Conservation (phyloP, 2,888 invertebrate genomes). For the Dione juno region DNA sequence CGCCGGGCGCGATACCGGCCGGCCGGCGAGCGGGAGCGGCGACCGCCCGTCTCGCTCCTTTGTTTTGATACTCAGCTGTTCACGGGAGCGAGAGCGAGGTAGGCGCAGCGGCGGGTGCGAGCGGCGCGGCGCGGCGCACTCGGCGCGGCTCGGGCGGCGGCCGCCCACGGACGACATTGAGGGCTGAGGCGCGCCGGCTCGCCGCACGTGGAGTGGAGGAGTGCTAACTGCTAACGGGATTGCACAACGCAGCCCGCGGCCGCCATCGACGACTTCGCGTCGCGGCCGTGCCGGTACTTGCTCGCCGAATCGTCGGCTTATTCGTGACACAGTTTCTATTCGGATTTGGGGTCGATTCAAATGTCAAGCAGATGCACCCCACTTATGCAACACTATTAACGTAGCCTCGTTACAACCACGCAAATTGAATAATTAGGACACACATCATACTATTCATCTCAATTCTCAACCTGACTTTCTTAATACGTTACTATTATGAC, state of each 20-base stretch:
- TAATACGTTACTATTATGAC: conserved; percentile 15
- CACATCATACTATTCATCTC: conserved; percentile 18
- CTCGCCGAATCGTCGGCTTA: conserved; percentile 60
- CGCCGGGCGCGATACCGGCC: conserved; percentile 75
- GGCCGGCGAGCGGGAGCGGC: conserved; percentile 81
- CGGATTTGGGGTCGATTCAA: conserved; percentile 83
- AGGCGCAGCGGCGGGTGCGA: conserved; percentile 61
- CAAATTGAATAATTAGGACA: conserved; percentile 56
- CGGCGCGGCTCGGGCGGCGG: conserved; percentile 58
- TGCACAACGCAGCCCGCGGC: conserved; percentile 75
- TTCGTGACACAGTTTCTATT: conserved; percentile 83
- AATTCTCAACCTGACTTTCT: conserved; percentile 15
- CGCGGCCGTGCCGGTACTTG: conserved; percentile 60
- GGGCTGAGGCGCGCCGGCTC: conserved; percentile 76
- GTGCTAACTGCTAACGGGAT: conserved; percentile 74
- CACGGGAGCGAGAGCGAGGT: conserved; percentile 61
- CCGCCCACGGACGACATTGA: conserved; percentile 81
- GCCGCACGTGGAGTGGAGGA: conserved; percentile 70
- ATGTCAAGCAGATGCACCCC: conserved; percentile 82
- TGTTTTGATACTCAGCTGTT: conserved; percentile 85
- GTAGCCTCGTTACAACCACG: conserved; percentile 61
- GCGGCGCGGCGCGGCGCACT: conserved; percentile 49
- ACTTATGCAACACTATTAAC: conserved; percentile 78
- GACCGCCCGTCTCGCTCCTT: conserved; percentile 81
- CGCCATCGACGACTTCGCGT: conserved; percentile 51